phyloP scores from a whole-genome alignment of 1,140 invertebrate genomes.

The Chrysomallon squamiferum region DNA sequence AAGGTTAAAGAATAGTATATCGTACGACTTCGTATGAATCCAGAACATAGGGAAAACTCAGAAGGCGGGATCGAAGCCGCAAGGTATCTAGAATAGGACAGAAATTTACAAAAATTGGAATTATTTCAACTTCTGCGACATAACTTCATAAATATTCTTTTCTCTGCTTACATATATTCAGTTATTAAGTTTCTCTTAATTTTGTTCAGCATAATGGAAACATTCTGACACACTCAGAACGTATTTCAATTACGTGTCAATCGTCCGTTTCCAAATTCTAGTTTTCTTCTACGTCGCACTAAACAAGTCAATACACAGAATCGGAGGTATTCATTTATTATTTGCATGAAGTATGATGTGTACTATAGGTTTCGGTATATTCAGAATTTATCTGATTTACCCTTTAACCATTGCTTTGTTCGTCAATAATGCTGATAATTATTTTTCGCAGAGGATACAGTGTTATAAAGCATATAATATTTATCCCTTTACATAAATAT shows the following conservation, averaged over 20 bases:
- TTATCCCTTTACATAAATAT: too few species aligned
- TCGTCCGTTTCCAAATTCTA: too few species aligned
- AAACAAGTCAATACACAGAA: too few species aligned
- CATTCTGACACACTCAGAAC: not conserved
- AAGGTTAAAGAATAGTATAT: conserved; percentile 10
- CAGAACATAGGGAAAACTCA: conserved; percentile 33
- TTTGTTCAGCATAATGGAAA: not conserved
- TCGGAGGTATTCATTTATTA: too few species aligned
- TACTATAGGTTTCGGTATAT: too few species aligned
- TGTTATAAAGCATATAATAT: too few species aligned
- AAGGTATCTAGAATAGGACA: conserved; percentile 33
- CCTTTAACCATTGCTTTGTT: too few species aligned
- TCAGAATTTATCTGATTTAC: too few species aligned
- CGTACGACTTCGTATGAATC: conserved; percentile 52
- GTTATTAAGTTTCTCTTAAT: not conserved
- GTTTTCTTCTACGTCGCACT: too few species aligned
- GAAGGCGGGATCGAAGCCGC: conserved; percentile 50
- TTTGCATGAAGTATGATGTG: too few species aligned
- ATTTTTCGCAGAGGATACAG: too few species aligned
- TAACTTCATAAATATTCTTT: not conserved
- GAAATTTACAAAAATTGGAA: not conserved
- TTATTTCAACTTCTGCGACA: not conserved
- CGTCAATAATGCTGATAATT: too few species aligned
- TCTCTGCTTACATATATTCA: not conserved
- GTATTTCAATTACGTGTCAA: not conserved